Percentiles rank a stretch among this genome's conserved stretches.
These are phyloP conservation scores for Cryptops parisi DNA, from an alignment of 2,888 invertebrate genomes.

Conservation along the genomic window DNA sequence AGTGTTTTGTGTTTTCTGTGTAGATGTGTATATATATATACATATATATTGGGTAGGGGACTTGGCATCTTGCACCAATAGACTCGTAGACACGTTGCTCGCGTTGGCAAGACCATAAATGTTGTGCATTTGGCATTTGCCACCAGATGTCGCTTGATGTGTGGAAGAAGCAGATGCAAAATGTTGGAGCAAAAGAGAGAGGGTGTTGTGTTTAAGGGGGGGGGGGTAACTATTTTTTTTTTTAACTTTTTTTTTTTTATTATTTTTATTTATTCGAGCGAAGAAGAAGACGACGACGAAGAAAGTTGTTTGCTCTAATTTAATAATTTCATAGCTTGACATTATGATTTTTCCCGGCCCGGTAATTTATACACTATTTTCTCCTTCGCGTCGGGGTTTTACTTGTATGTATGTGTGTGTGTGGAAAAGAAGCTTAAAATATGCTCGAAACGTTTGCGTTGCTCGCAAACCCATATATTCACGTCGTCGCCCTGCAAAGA, in stretches of 20 bases:
- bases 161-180: conserved; percentile 12
- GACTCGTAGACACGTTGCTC: neutral
- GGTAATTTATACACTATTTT: conserved; percentile 3
- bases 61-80: neutral
- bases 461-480: neutral
- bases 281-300: conserved; percentile 1
- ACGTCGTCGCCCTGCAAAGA: neutral
- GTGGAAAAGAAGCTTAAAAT: neutral
- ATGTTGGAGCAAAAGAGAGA: neutral
- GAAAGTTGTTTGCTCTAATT: conserved; percentile 12
- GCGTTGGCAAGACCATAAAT: conserved; percentile 8
- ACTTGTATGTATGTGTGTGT: too few relatives aligned
- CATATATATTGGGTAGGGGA: neutral
- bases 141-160: conserved; percentile 16
- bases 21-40: too few relatives aligned
- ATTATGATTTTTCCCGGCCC: conserved; percentile 8
- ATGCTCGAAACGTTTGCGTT: neutral
- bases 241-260: neutral
- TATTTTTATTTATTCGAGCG: conserved; percentile 14
- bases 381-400: too few relatives aligned
- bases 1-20: too few relatives aligned
- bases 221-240: too few relatives aligned
- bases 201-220: neutral
- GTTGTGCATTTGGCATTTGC: conserved; percentile 14
- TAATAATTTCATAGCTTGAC: conserved; percentile 15